Conservation (phyloP, 1,140 invertebrate species). For the Drosophila arawakana region DNA sequence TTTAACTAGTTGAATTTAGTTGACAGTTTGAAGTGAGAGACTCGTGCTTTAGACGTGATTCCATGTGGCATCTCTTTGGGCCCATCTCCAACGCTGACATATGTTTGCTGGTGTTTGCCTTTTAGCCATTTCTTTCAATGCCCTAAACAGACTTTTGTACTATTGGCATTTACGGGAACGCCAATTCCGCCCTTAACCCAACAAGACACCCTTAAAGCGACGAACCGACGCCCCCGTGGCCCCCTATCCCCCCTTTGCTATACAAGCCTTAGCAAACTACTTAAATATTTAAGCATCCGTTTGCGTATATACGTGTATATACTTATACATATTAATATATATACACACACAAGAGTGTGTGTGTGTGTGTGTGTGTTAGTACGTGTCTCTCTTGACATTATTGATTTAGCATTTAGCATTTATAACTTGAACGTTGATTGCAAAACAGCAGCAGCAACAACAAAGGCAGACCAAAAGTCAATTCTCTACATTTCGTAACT, state of each 20-base stretch:
- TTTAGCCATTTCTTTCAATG: slow-evolving; percentile 52
- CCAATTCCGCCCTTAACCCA: slow-evolving; percentile 20
- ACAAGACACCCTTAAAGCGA: slow-evolving; percentile 2
- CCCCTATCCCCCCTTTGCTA: background rate
- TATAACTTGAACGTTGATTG: slow-evolving; percentile 44
- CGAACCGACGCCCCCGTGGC: background rate
- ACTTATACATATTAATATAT: background rate
- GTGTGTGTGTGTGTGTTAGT: slow-evolving; percentile 12
- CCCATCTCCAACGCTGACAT: background rate
- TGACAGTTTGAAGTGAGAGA: too few species aligned
- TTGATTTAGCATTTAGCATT: slow-evolving; percentile 59
- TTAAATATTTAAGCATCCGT: slow-evolving; percentile 58
- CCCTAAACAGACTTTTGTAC: slow-evolving; percentile 41
- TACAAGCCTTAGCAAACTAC: slow-evolving; percentile 30
- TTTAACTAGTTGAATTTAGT: too few species aligned
- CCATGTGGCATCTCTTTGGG: too few species aligned
- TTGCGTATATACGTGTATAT: slow-evolving; percentile 4
- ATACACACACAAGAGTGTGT: background rate
- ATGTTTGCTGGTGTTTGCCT: slow-evolving; percentile 22
- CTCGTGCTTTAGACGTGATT: too few species aligned
- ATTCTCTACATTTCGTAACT: background rate
- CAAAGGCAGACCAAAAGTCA: slow-evolving; percentile 2
- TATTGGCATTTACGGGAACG: slow-evolving; percentile 48
- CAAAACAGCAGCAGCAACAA: slow-evolving; percentile 12
- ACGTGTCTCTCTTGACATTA: slow-evolving; percentile 46